Conservation (phyloP, 2,113 vertebrate species). For the Solenodon paradoxus region DNA sequence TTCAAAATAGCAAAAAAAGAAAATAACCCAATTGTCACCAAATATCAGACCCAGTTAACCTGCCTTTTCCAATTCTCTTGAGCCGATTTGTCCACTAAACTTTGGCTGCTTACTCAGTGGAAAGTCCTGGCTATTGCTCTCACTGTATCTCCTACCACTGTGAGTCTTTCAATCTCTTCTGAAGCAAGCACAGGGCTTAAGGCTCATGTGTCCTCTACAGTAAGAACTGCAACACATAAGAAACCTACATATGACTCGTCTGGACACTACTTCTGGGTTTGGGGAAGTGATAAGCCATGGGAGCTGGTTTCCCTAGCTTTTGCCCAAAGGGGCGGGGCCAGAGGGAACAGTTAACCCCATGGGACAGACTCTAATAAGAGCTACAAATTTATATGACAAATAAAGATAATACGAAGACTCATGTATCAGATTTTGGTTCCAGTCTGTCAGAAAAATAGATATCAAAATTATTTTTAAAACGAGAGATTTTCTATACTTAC, state of each 20-base stretch:
- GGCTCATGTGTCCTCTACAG: not conserved
- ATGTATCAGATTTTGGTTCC: conserved; percentile 17
- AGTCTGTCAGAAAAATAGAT: not conserved
- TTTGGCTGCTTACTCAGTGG: not conserved
- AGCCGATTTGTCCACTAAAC: not conserved
- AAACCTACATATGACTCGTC: not conserved
- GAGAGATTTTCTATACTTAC: conserved; percentile 87
- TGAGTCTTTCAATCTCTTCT: not conserved
- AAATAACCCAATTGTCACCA: not conserved
- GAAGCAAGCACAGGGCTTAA: not conserved
- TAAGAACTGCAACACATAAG: not conserved
- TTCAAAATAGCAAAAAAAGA: not conserved
- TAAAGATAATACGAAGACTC: not conserved
- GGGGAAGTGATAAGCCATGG: not conserved
- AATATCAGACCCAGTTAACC: not conserved
- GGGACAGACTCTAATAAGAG: not conserved
- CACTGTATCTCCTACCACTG: not conserved
- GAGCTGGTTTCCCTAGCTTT: not conserved
- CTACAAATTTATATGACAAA: not conserved
- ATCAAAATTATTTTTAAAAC: not conserved
- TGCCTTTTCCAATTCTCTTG: not conserved
- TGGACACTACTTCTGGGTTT: not conserved
- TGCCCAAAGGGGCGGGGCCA: not conserved
- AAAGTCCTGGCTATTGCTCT: not conserved
- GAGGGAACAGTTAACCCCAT: not conserved